Conservation (phyloP, 2,888 invertebrate species). For the Cheilosia grossa region DNA sequence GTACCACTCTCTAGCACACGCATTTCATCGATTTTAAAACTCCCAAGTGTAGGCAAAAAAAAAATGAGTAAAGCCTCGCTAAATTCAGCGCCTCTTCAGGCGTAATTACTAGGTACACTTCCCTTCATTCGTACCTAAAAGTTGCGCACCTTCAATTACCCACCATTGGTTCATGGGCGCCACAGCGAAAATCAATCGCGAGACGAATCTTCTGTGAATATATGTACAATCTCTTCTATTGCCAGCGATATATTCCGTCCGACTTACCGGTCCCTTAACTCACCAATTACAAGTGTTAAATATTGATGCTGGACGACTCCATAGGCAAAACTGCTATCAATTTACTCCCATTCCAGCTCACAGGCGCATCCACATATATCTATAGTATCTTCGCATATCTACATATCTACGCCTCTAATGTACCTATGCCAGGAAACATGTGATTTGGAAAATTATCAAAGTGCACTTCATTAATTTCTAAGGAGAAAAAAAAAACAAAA, state of each 20-base stretch:
- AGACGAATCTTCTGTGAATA: not conserved
- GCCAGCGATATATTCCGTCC: not conserved
- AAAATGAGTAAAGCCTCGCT: not conserved
- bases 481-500: constrained; percentile 2
- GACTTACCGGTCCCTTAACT: constrained; percentile 27
- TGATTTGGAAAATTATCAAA: constrained; percentile 59
- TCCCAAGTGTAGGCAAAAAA: no score
- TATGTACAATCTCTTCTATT: not conserved
- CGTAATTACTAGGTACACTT: constrained; percentile 26
- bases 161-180: constrained; percentile 51
- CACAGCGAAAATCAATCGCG: constrained; percentile 20
- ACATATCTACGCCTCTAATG: constrained; percentile 16
- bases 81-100: not conserved
- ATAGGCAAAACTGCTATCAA: constrained; percentile 27
- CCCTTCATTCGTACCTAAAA: constrained; percentile 35
- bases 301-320: constrained; percentile 23
- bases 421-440: constrained; percentile 34
- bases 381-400: not conserved
- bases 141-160: constrained; percentile 42
- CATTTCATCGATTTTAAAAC: no score
- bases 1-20: no score
- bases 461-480: constrained; percentile 45
- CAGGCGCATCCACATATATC: not conserved
- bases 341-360: not conserved
- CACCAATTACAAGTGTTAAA: constrained; percentile 16